phyloP scores from a whole-genome alignment of 2,888 invertebrate genomes.

The Cryptocephalus moraei region DNA sequence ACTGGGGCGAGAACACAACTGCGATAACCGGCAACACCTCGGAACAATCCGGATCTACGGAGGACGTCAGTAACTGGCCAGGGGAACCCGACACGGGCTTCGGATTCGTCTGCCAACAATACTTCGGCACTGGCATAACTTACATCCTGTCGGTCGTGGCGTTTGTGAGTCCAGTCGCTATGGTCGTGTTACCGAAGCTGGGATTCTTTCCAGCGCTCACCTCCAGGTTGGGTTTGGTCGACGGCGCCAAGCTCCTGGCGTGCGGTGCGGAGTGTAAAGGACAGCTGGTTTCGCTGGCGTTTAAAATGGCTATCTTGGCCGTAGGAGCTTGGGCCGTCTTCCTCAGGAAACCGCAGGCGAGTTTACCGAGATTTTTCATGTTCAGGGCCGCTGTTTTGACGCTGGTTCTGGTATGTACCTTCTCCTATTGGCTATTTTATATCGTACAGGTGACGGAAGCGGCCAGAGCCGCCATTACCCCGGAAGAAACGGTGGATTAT shows the following conservation, averaged over 20 bases:
- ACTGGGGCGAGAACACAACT: slow-evolving; percentile 98
- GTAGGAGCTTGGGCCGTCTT: slow-evolving; percentile 92
- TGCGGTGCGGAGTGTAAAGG: slow-evolving; percentile 94
- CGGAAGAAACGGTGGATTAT: slow-evolving; percentile 73
- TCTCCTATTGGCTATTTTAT: slow-evolving; percentile 98
- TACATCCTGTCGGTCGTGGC: slow-evolving; percentile 71
- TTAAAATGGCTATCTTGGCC: slow-evolving; percentile 80
- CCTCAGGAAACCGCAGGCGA: slow-evolving; percentile 71
- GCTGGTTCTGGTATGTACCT: slow-evolving; percentile 81
- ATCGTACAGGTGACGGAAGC: slow-evolving; percentile 82
- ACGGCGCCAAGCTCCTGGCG: slow-evolving; percentile 60
- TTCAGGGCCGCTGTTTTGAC: slow-evolving; percentile 84
- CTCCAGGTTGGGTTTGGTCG: slow-evolving; percentile 56
- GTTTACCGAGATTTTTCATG: slow-evolving; percentile 84
- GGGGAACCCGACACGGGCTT: slow-evolving; percentile 64
- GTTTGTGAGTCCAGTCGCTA: slow-evolving; percentile 85
- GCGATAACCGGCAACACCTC: slow-evolving; percentile 95
- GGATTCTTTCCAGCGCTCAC: slow-evolving; percentile 72
- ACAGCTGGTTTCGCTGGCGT: slow-evolving; percentile 78
- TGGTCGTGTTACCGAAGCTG: slow-evolving; percentile 89
- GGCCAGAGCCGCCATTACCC: slow-evolving; percentile 67
- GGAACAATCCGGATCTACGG: slow-evolving; percentile 89
- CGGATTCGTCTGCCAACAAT: slow-evolving; percentile 67
- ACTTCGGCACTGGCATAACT: slow-evolving; percentile 72
- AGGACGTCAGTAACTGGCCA: slow-evolving; percentile 78